Base-by-base conservation (phyloP, 2,113 vertebrate genomes). In the Coreoperca whiteheadi region DNA sequence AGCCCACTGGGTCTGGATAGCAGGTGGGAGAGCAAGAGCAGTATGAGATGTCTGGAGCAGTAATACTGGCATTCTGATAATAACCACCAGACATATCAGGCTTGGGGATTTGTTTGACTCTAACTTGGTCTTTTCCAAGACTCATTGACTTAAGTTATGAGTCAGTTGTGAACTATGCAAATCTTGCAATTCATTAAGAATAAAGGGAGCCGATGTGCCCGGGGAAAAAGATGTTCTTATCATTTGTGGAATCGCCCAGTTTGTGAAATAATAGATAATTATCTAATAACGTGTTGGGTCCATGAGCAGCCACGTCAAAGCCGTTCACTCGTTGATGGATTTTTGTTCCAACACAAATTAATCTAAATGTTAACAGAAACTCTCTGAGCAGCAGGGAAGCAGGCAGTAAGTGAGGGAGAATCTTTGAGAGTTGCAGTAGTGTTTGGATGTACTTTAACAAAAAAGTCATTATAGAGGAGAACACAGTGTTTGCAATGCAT, bases 1-100 rank as follows among this genome's bases (percentile, higher is more conserved):
- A 25, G 34, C 57, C 59, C 12, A 46, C 50, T 56, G 64, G 53
- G 64, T 83, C 74, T 75, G 65, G 79, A 83, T 28, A 74, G 64
- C 77, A 85, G 84, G 77, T 89, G 88, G 37, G 32, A 32, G 51
- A 70, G 50, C 50, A 30, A 59, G 48, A 85, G 41, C 71, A 73
- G 74, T 75, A 14, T 20, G 74, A 71, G 64, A 84, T 21, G 56
- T 60, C 66, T 76, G 54, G 43, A 78, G 48, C 77, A 74, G 23
- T 61, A 25, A 59, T 53, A n/a, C 39, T 68, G 46, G n/a, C 20
- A 51, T 23, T 64, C 68, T 72, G 56, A 77, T 72, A 76, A 61
- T 68, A 79, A 72, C 39, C 41, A 34, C 23, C 48, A 75, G 34
- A 77, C 28, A 61, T 82, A 66, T 70, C 53, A 10, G 28, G n/a